A percentile compares a stretch with the other conserved stretches of the same genome.
Evolutionary conservation across 2,888 invertebrate species (phyloP).

Genomic region (Hoplodrina blanda): DNA sequence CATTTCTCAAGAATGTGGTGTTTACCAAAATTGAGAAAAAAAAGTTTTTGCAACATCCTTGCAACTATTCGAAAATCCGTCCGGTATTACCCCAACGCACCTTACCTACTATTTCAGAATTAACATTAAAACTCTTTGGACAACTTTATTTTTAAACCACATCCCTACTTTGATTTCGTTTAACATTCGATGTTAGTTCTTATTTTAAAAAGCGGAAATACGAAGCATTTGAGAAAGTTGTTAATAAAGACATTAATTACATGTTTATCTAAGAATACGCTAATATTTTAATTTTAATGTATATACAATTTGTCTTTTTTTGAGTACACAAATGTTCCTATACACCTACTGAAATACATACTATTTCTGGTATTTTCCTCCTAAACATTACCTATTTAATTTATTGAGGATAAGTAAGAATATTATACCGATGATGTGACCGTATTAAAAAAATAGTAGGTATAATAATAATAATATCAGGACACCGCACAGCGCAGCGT

Average conservation of each 20-base stretch:
- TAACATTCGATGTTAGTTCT: neutral
- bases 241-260: slow-evolving; percentile 27
- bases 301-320: slow-evolving; percentile 14
- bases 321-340: slow-evolving; percentile 1
- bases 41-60: no score
- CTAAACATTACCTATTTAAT: neutral
- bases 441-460: slow-evolving; percentile 11
- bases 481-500: neutral
- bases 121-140: no score
- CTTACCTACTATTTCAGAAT: no score
- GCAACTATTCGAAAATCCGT: no score
- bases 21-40: no score
- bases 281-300: neutral
- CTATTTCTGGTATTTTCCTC: slow-evolving; percentile 16
- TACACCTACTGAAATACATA: slow-evolving; percentile 10
- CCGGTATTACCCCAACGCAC: no score
- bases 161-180: neutral
- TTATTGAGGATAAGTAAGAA: neutral
- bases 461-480: neutral
- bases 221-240: slow-evolving; percentile 36
- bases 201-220: slow-evolving; percentile 7
- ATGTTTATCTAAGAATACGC: slow-evolving; percentile 7
- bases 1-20: no score
- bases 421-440: neutral
- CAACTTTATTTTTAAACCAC: neutral